Conservation (phyloP, 1,140 invertebrate genomes). For the Pteromalus puparum region DNA sequence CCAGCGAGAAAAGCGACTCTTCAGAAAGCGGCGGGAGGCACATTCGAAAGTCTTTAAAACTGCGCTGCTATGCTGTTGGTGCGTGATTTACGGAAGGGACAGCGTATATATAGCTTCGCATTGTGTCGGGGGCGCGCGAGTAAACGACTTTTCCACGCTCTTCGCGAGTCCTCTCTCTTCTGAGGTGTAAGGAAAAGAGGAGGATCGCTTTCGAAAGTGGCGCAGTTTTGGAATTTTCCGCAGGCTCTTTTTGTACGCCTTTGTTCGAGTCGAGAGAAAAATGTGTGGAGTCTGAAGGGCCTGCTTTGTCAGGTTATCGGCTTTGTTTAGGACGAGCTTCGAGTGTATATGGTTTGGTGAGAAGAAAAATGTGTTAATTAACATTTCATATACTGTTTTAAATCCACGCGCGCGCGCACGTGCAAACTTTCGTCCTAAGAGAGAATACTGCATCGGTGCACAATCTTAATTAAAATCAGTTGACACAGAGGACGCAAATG, state of each 20-base stretch:
- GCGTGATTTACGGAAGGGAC: slow-evolving; percentile 60
- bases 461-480: slow-evolving; percentile 50
- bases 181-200: background rate
- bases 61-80: slow-evolving; percentile 32
- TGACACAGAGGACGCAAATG: background rate
- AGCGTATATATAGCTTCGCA: background rate
- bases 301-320: background rate
- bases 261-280: background rate
- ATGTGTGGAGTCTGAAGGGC: background rate
- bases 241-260: background rate
- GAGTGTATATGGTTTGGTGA: background rate
- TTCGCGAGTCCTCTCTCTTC: background rate
- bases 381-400: background rate
- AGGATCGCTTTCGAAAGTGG: background rate
- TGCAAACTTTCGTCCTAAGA: background rate
- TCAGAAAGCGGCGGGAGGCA: slow-evolving; percentile 53
- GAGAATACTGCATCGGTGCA: background rate
- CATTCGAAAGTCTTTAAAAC: slow-evolving; percentile 60
- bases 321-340: background rate
- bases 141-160: slow-evolving; percentile 22
- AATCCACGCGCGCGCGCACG: background rate
- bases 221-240: slow-evolving; percentile 16
- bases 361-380: slow-evolving; percentile 39
- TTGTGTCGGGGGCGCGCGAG: slow-evolving; percentile 8
- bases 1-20: slow-evolving; percentile 44